phyloP scores from a whole-genome alignment of 1,140 invertebrate genomes.

The Zaprionus capensis region DNA sequence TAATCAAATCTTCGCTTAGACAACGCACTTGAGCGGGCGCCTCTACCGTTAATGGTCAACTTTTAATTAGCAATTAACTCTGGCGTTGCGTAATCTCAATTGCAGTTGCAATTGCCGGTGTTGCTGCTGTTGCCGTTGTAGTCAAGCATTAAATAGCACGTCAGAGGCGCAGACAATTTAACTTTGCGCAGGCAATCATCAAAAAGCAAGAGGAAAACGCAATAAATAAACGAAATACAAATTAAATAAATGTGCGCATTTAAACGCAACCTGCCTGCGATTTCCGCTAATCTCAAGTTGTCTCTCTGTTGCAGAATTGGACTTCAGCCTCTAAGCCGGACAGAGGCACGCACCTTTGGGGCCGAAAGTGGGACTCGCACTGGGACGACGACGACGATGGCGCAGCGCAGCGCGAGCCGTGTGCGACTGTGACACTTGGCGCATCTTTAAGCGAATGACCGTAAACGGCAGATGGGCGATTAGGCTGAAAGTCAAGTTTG shows the following conservation, averaged over 20 bases:
- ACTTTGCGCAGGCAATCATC: slow-evolving; percentile 6
- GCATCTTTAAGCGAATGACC: slow-evolving; percentile 61
- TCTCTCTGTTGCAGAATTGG: slow-evolving; percentile 28
- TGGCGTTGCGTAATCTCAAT: slow-evolving; percentile 50
- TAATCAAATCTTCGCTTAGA: slow-evolving; percentile 40
- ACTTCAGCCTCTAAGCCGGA: slow-evolving; percentile 7
- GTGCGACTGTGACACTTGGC: slow-evolving; percentile 60
- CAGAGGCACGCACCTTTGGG: slow-evolving; percentile 42
- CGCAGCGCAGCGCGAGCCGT: neutral
- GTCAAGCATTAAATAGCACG: slow-evolving; percentile 28
- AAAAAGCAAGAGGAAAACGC: slow-evolving; percentile 24
- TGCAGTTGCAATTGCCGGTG: slow-evolving; percentile 10
- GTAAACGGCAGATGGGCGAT: slow-evolving; percentile 63
- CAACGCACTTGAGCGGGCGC: slow-evolving; percentile 41
- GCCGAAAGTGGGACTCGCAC: slow-evolving; percentile 1
- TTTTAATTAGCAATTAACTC: slow-evolving; percentile 60
- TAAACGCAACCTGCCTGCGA: slow-evolving; percentile 65
- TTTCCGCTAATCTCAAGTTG: slow-evolving; percentile 58
- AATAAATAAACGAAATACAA: slow-evolving; percentile 58
- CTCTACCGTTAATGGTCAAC: slow-evolving; percentile 46
- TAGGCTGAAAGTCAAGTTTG: slow-evolving; percentile 56
- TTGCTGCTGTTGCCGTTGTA: neutral
- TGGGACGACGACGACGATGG: neutral
- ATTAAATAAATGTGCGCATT: slow-evolving; percentile 81
- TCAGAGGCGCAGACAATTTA: slow-evolving; percentile 38